Percentiles rank a stretch among this genome's conserved stretches.
phyloP scores from a whole-genome alignment of 2,797 vertebrate species.

The Trichosurus vulpecula region DNA sequence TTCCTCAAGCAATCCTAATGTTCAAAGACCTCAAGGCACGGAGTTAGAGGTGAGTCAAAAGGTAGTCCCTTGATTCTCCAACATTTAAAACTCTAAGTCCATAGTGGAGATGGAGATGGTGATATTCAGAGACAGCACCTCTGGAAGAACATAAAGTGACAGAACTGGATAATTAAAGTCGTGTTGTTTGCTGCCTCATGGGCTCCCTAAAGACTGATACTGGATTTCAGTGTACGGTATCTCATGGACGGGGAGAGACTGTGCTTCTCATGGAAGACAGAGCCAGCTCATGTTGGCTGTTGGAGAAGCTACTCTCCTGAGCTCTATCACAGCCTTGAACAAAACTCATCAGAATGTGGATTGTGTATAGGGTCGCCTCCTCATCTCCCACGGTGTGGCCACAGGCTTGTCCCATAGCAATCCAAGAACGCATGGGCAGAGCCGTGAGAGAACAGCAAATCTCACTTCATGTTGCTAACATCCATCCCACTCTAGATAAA shows the following conservation, averaged over 20 bases:
- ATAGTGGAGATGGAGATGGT: background rate
- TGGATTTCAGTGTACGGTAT: background rate
- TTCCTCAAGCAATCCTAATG: background rate
- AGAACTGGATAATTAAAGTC: background rate
- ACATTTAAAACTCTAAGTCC: too few species aligned
- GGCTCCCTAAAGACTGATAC: background rate
- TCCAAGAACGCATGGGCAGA: background rate
- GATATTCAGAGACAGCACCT: background rate
- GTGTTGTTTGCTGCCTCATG: background rate
- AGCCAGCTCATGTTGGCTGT: too few species aligned
- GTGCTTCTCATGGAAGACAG: too few species aligned
- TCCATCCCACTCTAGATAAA: background rate
- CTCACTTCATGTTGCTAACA: background rate
- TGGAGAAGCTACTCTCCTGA: background rate
- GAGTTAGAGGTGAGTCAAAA: background rate
- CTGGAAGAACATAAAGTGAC: background rate
- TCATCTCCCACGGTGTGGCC: background rate
- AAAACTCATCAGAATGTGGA: background rate
- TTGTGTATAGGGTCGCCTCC: background rate
- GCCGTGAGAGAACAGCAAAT: background rate
- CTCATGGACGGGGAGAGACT: background rate
- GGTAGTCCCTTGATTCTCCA: too few species aligned
- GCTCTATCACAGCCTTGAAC: background rate
- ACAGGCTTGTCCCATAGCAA: background rate
- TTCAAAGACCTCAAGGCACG: background rate